Evolutionary conservation across 1,140 invertebrate genomes (phyloP), one percentile per base, ranked within the genome.

Genomic region (Zaprionus tsacasi): DNA sequence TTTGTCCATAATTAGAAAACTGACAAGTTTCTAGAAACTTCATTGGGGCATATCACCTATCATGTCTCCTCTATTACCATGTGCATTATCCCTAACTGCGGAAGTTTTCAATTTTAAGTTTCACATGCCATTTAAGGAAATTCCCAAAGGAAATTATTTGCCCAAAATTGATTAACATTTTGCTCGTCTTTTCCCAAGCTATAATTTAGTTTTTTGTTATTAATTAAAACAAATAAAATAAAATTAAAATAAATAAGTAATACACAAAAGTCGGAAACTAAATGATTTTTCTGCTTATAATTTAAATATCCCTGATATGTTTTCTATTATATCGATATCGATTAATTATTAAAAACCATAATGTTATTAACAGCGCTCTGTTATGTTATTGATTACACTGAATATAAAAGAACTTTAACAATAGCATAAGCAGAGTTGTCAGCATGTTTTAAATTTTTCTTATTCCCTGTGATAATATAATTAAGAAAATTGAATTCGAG

Each of bases 1-100:
- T 63, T 68, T 48, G 40, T 54, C 33, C 59, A 64, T 70, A 87
- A 87, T 87, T 82, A 80, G 73, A 25, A n/a, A 60, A 21, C 48
- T 61, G 35, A 54, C 64, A 58, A 45, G 54, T 73, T 52, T 48
- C 27, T 8, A 35, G 43, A 45, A 30, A 10, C 36, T 4, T 61
- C 38, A 48, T 63, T 27, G 10, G 60, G 55, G 40, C 66, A 75
- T 17, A 61, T 86, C 66, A 81, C 78, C 74, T 83, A 48, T 21
- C 17, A 21, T 6, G 17, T 48, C 1, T 8, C 6, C 15, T 10
- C 7, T 48, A 17, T 48, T 17, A 21, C 45, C 15, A 21, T 11
- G 17, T 48, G 15, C 45, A 21, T 21, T 21, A 1, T 21, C 21
- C 21, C 21, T 21, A 2, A 30, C 27, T 30, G 27, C 27, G 27